Evolutionary conservation across 2,113 vertebrate genomes (phyloP).

Genomic region (Poeciliopsis retropinna): DNA sequence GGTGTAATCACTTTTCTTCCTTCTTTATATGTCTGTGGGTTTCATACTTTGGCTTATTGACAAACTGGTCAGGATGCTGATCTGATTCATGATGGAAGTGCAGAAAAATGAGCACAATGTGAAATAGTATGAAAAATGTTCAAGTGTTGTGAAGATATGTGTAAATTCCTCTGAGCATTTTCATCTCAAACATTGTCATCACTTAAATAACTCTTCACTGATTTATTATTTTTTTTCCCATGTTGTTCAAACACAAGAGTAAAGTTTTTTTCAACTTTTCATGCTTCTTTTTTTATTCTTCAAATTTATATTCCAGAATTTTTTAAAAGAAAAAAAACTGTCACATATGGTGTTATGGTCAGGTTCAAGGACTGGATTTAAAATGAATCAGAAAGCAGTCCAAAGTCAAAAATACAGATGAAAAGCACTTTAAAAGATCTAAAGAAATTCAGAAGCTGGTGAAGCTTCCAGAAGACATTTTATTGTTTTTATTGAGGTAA

Average conservation of each 20-base stretch:
- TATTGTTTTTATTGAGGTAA: too few species aligned
- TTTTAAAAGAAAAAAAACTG: neutral
- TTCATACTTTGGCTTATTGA: neutral
- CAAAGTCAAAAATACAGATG: neutral
- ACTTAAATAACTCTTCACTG: neutral
- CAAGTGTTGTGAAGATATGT: neutral
- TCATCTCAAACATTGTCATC: neutral
- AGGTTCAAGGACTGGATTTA: neutral
- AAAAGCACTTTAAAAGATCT: neutral
- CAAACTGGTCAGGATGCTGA: neutral
- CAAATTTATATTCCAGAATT: neutral
- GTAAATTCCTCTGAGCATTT: neutral
- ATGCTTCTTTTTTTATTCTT: neutral
- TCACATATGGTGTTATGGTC: neutral
- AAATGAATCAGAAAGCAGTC: neutral
- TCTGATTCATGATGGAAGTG: neutral
- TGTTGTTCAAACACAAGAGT: neutral
- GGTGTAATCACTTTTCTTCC: neutral
- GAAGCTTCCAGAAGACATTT: neutral
- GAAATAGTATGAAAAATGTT: neutral
- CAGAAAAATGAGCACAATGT: constrained; percentile 8
- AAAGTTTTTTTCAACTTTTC: neutral
- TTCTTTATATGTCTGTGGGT: neutral
- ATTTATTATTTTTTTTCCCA: neutral
- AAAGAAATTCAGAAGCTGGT: neutral